Percentiles rank a stretch among this genome's conserved stretches.
Evolutionary conservation across 2,888 invertebrate genomes (phyloP).

Genomic region (Sesia apiformis): DNA sequence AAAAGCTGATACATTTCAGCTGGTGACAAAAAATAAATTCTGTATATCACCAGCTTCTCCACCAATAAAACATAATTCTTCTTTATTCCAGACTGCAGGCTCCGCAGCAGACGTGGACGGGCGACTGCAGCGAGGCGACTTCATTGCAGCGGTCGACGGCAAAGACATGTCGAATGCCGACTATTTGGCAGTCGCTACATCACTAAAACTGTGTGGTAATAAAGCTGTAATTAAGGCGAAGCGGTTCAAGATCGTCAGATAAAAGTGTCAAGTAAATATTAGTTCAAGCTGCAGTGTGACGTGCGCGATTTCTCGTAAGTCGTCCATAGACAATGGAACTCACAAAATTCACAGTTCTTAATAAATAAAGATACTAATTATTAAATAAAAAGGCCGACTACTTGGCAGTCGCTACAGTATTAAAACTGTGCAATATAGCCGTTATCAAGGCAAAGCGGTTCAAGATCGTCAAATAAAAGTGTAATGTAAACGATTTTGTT

Average conservation of each 20-base stretch:
- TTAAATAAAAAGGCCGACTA: constrained; percentile 73
- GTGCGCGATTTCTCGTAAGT: no score
- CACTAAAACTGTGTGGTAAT: constrained; percentile 90
- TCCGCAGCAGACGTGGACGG: constrained; percentile 92
- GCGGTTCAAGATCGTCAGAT: constrained; percentile 83
- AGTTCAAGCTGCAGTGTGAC: no score
- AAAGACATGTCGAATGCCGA: constrained; percentile 84
- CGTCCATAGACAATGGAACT: no score
- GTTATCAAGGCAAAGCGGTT: constrained; percentile 89
- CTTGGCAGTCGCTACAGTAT: constrained; percentile 89
- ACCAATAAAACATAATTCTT: no score
- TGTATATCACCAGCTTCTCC: no score
- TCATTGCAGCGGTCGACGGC: constrained; percentile 91
- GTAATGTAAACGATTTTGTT: no score
- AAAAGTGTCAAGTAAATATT: constrained; percentile 13
- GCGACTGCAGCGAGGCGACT: constrained; percentile 92
- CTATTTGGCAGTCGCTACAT: constrained; percentile 90
- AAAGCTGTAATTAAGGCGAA: constrained; percentile 89
- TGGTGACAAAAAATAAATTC: no score
- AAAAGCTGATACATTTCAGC: no score
- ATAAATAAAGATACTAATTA: no score
- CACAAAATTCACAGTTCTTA: no score
- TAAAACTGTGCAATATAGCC: constrained; percentile 91
- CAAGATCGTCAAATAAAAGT: constrained; percentile 75
- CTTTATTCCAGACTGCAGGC: constrained; percentile 81